Evolutionary conservation across 2,797 vertebrate species (phyloP).

Genomic region (Monodelphis domestica): DNA sequence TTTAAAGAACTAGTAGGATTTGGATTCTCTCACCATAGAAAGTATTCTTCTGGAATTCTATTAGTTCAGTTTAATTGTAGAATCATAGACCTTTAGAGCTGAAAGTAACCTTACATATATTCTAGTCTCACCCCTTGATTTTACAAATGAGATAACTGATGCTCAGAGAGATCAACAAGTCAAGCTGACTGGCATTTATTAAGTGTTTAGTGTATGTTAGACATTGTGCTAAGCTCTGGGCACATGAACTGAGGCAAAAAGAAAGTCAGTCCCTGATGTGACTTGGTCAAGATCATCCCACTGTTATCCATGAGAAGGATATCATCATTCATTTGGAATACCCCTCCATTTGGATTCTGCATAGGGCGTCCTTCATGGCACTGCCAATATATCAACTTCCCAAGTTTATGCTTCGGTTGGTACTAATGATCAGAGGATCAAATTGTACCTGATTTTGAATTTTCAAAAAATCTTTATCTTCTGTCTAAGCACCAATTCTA

Average conservation of each 20-base stretch:
- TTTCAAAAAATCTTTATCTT: no score
- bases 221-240: neutral
- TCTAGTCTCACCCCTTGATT: neutral
- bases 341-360: neutral
- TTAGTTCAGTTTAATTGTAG: neutral
- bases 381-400: neutral
- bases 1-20: neutral
- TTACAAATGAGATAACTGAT: neutral
- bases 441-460: no score
- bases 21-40: neutral
- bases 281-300: neutral
- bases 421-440: neutral
- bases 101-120: neutral
- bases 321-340: neutral
- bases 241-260: neutral
- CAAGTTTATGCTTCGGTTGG: neutral
- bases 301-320: neutral
- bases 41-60: neutral
- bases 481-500: no score
- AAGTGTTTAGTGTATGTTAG: neutral
- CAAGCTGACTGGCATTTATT: neutral
- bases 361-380: neutral
- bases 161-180: neutral
- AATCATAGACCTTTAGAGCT: neutral
- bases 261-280: neutral